phyloP scores from a whole-genome alignment of 2,888 invertebrate genomes.

The Phortica okadai region DNA sequence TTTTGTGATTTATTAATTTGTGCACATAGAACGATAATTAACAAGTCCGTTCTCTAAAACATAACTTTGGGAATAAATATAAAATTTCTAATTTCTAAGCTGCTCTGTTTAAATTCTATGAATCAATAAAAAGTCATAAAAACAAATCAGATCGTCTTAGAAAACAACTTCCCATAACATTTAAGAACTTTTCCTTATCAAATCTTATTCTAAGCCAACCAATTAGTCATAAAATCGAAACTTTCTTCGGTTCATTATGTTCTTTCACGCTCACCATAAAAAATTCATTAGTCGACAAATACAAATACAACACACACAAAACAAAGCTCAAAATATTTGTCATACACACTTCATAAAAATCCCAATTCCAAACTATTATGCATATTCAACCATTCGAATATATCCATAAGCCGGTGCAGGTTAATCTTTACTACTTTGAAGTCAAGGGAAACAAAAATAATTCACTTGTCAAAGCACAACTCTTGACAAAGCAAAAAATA shows the following conservation, averaged over 20 bases:
- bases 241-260: background rate
- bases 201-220: too few species aligned
- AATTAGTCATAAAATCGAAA: too few species aligned
- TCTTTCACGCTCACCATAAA: slow-evolving; percentile 1
- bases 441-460: background rate
- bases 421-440: background rate
- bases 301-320: background rate
- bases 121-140: too few species aligned
- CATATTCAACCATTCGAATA: background rate
- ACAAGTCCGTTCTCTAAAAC: too few species aligned
- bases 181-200: too few species aligned
- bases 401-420: background rate
- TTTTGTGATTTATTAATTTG: too few species aligned
- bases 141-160: too few species aligned
- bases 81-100: too few species aligned
- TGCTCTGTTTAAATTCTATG: too few species aligned
- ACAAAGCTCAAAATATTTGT: slow-evolving; percentile 10
- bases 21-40: too few species aligned
- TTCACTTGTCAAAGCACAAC: background rate
- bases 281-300: slow-evolving; percentile 16
- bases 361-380: background rate
- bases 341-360: slow-evolving; percentile 6
- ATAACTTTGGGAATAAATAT: too few species aligned
- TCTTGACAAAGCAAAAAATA: background rate
- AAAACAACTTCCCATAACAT: too few species aligned